Base-by-base conservation (phyloP, 2,888 invertebrate species). In the Eilema sororculum region DNA sequence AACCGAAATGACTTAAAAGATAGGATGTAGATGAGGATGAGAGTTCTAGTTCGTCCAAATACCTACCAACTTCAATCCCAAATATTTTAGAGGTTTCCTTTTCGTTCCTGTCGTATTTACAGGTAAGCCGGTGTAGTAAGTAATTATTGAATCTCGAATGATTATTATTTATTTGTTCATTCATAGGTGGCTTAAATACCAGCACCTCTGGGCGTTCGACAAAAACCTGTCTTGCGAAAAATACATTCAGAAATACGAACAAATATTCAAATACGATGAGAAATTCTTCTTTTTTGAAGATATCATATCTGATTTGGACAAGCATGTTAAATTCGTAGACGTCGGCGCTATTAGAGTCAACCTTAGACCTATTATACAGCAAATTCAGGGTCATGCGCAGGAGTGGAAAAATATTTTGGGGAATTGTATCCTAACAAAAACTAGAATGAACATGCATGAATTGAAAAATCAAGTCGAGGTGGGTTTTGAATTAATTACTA, bases 231-330 rank as follows among this genome's bases (percentile, higher is more conserved):
- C 97, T 2, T 98, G 98, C 80, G 97, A 98, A 80, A 97, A 97
- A 86, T 98, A 98, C 93, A 96, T 97, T 0, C 95, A 96, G 62
- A 97, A 96, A 75, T 82, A 90, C 81, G 93, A 95, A 2, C 93
- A 94, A 75, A 93, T 95, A 30, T 86, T 87, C 57, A 96, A 96
- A 75, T 98, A 97, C 89, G 98, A 99, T 84, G 97, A 98, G 82
- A 98, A 97, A 88, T 97, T 99, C 84, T 97, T 97, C 89, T 98
- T 97, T 89, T 99, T 98, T 90, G 96, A 97, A 81, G 96, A 97
- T 77, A 97, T 98, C 10, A 96, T 98, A 24, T 94, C 96, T 5
- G 97, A 97, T 76, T 91, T 98, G 65, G 89, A 96, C 13, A 87
- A 85, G 1, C 96, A 96, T 85, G 92, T 95, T 9, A 93, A 96